Conservation (phyloP, 2,113 vertebrate species). For the Uria lomvia region DNA sequence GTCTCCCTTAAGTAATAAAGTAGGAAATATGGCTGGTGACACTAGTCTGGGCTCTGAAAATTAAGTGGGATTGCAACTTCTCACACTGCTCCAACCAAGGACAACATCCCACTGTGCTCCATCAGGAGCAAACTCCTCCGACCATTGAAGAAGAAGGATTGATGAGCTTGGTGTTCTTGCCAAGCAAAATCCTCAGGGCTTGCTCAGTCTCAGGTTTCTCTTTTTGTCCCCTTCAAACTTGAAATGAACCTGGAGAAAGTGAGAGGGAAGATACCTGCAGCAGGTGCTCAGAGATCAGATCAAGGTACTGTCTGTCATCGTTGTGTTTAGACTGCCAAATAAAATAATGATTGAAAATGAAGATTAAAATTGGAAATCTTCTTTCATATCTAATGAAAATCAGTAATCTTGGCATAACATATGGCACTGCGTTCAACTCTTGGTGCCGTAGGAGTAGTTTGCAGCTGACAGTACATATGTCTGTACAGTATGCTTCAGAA, state of each 20-base stretch:
- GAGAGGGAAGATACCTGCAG: not conserved
- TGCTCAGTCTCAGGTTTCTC: not conserved
- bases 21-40: not conserved
- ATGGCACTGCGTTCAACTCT: not conserved
- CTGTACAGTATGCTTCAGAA: slow-evolving; percentile 35
- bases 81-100: not conserved
- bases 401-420: slow-evolving; percentile 55
- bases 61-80: not conserved
- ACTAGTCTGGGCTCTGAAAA: not conserved
- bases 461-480: slow-evolving; percentile 57
- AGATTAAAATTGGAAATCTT: slow-evolving; percentile 48
- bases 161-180: not conserved
- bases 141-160: not conserved
- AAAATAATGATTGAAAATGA: slow-evolving; percentile 54
- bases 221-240: not conserved
- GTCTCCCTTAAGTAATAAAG: not conserved
- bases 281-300: not conserved
- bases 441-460: slow-evolving; percentile 31
- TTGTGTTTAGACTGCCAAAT: slow-evolving; percentile 39
- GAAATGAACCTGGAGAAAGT: not conserved
- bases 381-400: slow-evolving; percentile 45
- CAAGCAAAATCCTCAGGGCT: not conserved
- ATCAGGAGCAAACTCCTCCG: not conserved
- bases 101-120: not conserved
- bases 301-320: not conserved